phyloP scores from a whole-genome alignment of 2,113 vertebrate species.

The Bucco capensis region DNA sequence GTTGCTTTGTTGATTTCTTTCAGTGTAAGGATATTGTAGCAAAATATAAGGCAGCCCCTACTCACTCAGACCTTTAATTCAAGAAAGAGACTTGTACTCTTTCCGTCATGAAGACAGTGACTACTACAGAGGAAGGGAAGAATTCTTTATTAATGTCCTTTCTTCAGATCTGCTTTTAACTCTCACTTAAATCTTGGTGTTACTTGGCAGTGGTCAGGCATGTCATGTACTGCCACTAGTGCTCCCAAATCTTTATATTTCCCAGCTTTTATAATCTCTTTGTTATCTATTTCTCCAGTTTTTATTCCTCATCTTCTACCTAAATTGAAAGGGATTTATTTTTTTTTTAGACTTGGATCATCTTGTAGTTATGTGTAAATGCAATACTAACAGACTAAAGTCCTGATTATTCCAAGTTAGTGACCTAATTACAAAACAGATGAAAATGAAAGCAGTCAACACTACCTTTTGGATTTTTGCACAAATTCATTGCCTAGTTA shows the following conservation, averaged over 20 bases:
- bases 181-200: background rate
- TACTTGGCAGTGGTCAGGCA: background rate
- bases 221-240: background rate
- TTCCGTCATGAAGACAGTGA: background rate
- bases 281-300: background rate
- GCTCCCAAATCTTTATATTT: background rate
- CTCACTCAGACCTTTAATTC: background rate
- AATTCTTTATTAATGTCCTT: background rate
- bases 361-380: background rate
- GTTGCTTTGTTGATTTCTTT: background rate
- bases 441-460: background rate
- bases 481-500: background rate
- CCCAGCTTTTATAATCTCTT: background rate
- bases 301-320: background rate
- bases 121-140: background rate
- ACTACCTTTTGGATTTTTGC: background rate
- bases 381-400: background rate
- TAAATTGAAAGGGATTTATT: fast-evolving
- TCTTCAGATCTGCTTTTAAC: background rate
- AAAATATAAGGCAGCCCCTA: background rate
- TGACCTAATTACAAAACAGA: background rate
- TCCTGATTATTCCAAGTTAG: background rate
- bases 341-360: background rate
- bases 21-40: background rate
- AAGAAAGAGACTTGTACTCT: background rate